Percentiles rank a stretch among this genome's conserved stretches.
Conservation (phyloP, 2,888 invertebrate species). For the Limenitis camilla region DNA sequence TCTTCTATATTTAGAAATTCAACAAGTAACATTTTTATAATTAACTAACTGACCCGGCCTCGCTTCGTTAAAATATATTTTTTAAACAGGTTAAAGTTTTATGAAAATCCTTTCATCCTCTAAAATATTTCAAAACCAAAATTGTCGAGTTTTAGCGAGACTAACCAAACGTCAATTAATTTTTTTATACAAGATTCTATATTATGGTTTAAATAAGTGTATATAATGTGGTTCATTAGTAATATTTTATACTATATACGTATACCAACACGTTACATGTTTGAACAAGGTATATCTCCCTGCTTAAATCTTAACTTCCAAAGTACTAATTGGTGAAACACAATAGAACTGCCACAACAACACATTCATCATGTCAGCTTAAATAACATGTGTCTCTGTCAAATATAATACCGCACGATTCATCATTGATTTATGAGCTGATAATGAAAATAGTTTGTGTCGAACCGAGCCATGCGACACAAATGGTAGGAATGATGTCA, state of each 20-base stretch:
- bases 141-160: no score
- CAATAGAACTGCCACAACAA: conserved; percentile 32
- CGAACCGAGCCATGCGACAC: conserved; percentile 13
- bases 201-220: no score
- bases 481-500: conserved; percentile 12
- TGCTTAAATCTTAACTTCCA: conserved; percentile 18
- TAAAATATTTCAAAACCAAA: no score
- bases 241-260: background rate
- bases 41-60: no score
- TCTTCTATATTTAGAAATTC: no score
- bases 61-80: no score
- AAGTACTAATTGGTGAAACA: conserved; percentile 17
- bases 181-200: no score
- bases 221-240: no score
- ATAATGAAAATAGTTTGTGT: conserved; percentile 65
- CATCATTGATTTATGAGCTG: conserved; percentile 67
- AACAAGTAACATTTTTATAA: no score
- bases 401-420: conserved; percentile 55
- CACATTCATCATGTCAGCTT: conserved; percentile 55
- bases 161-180: no score
- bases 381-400: conserved; percentile 58
- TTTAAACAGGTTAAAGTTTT: no score
- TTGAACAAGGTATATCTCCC: conserved; percentile 1
- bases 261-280: conserved; percentile 1
- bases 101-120: no score